Evolutionary conservation across 2,797 vertebrate species (phyloP), one percentile per base, ranked within the genome.

Genomic region (Molossus alvarezi): DNA sequence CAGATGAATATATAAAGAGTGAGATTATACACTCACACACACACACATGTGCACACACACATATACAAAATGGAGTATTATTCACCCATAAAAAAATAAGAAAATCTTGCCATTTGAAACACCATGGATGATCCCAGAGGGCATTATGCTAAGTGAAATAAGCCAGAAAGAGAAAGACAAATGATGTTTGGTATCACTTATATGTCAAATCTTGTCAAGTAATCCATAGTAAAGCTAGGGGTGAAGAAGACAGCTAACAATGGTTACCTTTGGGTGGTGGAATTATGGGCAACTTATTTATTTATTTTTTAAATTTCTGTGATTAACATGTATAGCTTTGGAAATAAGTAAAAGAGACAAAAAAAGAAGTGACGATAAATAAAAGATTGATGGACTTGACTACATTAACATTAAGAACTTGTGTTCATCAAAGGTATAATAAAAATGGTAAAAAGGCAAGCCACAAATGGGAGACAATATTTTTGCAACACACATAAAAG

Each of bases 401-500:
- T 6, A 65, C 51, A 76, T 82, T 83, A 76, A 83, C 77, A 79
- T 58, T 72, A 93, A 71, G 48, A 87, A 57, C 5, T 65, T 87
- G 27, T 83, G 62, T 83, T 96, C 81, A 90, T 81, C 93, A 65
- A 84, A 93, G 60, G 83, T 90, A 83, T 71, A 87, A 96, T 95
- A 58, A 93, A 69, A 95, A 89, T 13, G 60, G 33, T 79, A 92
- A 69, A 75, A 96, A 65, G 60, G 17, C 23, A 89, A 94, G 55
- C 45, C 87, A 80, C 58, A 85, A 88, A 71, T 88, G 12, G 4
- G 53, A 77, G 33, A 77, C 33, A 83, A 45, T 75, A 67, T 92
- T 81, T 79, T 92, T 75, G 45, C 62, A 80, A 79, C 33, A 89
- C 62, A 80, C 10, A 80, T 58, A 53, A 87, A 75, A 89, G 9